A percentile compares a stretch with the other conserved stretches of the same genome.
Conservation (phyloP, 2,888 invertebrate species). For the Apamea sordens region DNA sequence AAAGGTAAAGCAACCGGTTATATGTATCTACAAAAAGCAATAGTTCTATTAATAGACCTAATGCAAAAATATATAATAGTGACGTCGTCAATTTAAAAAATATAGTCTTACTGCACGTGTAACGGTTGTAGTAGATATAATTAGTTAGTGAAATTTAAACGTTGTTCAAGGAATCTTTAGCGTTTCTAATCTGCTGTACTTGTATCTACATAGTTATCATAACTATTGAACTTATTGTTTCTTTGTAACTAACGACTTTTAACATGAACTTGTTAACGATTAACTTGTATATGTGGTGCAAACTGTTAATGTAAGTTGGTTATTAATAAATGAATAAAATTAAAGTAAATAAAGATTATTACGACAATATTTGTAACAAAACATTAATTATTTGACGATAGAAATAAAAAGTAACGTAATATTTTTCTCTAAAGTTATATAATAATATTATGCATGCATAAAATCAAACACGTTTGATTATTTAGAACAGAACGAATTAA, state of each 20-base stretch:
- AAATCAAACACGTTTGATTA: not conserved
- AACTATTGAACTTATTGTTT: constrained; percentile 4
- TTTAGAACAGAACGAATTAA: not conserved
- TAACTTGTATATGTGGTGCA: too few relatives aligned
- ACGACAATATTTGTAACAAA: not conserved
- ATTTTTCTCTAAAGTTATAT: not conserved
- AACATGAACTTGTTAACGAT: not conserved
- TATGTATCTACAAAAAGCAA: not conserved
- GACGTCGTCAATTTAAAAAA: not conserved
- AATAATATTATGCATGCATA: not conserved
- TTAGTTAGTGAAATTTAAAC: constrained; percentile 51
- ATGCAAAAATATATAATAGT: not conserved
- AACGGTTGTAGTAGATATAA: constrained; percentile 32
- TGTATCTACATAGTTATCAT: constrained; percentile 9
- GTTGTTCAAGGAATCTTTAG: constrained; percentile 55
- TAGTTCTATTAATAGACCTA: not conserved
- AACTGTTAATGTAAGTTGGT: too few relatives aligned
- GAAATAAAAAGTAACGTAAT: not conserved
- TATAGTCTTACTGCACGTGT: not conserved
- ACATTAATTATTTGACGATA: not conserved
- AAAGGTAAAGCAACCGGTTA: not conserved
- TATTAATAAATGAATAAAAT: too few relatives aligned
- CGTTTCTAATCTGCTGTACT: constrained; percentile 48
- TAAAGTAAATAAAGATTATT: not conserved
- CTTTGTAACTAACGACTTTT: not conserved